Percentiles rank a stretch among this genome's conserved stretches.
Conservation (phyloP, 2,888 invertebrate species). For the Gisinianus flammeolus region DNA sequence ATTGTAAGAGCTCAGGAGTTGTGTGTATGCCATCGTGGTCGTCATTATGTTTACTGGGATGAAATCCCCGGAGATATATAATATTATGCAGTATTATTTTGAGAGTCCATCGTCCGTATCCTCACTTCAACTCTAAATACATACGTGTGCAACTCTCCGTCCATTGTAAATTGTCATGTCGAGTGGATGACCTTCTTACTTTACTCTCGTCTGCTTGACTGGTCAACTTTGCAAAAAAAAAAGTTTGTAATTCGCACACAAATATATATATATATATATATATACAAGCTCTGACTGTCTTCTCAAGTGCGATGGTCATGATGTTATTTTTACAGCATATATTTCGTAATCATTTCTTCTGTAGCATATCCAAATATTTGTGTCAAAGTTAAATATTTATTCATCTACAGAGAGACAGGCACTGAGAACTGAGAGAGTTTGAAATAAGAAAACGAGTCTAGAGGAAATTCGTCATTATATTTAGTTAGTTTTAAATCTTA, state of each 20-base stretch:
- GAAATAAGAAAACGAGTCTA: background rate
- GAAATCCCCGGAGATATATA: background rate
- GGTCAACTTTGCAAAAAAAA: constrained; percentile 14
- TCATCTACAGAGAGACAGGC: no score
- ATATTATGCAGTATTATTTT: background rate
- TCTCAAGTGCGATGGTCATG: background rate
- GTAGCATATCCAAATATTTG: background rate
- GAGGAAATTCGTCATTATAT: background rate
- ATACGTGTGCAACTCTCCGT: background rate
- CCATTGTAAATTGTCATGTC: constrained; percentile 23
- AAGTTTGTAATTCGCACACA: background rate
- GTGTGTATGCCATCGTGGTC: background rate
- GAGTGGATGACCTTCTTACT: constrained; percentile 36
- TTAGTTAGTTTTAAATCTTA: background rate
- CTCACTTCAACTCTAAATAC: background rate
- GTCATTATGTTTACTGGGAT: background rate
- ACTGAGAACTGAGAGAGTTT: background rate
- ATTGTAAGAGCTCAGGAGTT: background rate
- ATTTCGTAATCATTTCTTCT: background rate
- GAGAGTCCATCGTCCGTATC: background rate
- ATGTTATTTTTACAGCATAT: background rate
- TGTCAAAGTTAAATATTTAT: background rate
- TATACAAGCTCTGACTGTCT: background rate
- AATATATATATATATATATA: no score
- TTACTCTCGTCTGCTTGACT: constrained; percentile 12